Percentiles rank a stretch among this genome's conserved stretches.
Evolutionary conservation across 2,797 vertebrate species (phyloP).

Genomic region (Clarias platycephalus): DNA sequence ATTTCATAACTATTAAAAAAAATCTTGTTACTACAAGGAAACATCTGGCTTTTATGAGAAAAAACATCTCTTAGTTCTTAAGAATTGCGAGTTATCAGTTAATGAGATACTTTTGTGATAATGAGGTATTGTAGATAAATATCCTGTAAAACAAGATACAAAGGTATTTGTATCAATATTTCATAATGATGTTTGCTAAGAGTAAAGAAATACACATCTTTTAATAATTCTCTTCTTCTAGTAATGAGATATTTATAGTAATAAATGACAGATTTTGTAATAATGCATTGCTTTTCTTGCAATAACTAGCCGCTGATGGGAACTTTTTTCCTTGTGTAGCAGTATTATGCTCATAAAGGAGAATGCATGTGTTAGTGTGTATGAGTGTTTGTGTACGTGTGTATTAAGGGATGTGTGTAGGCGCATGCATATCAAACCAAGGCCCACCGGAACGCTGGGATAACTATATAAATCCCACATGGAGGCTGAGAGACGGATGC

Average conservation of each 20-base stretch:
- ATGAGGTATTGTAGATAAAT: no score
- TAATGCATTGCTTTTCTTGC: background rate
- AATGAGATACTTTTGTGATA: background rate
- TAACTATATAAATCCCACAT: background rate
- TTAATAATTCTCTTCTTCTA: background rate
- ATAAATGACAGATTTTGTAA: background rate
- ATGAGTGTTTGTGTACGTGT: slow-evolving; percentile 5
- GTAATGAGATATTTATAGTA: background rate
- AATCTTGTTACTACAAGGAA: background rate
- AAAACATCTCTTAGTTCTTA: background rate
- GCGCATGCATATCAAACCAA: background rate
- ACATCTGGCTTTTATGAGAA: background rate
- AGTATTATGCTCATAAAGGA: background rate
- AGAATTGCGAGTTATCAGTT: background rate
- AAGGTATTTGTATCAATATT: no score
- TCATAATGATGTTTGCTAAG: no score
- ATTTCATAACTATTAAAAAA: background rate
- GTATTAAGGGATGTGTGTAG: background rate
- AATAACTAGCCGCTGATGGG: background rate
- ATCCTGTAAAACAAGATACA: no score
- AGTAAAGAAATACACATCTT: background rate
- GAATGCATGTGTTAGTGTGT: background rate
- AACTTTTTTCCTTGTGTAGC: background rate
- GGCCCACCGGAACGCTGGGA: background rate
- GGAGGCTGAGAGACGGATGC: background rate